phyloP scores from a whole-genome alignment of 1,140 invertebrate genomes.

The Trachymyrmex septentrionalis region DNA sequence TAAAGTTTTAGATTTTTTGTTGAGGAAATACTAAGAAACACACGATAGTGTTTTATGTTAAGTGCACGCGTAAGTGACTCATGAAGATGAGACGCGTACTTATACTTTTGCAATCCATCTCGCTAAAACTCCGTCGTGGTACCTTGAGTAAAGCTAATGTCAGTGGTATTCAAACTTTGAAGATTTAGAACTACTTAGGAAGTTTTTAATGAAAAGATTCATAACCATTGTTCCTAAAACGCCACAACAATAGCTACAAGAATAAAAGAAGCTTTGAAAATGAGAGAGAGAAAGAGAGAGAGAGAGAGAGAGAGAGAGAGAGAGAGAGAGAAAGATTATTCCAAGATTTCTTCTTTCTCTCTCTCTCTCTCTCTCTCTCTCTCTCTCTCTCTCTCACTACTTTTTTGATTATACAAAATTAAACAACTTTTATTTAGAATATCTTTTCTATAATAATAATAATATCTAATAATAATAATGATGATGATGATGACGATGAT shows the following conservation, averaged over 20 bases:
- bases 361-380: too few relatives aligned
- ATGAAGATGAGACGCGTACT: neutral
- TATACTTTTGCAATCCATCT: neutral
- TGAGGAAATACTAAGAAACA: neutral
- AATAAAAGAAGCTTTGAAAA: neutral
- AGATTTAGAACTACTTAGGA: slow-evolving; percentile 10
- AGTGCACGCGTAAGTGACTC: neutral
- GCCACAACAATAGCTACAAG: neutral
- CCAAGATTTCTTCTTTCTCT: too few relatives aligned
- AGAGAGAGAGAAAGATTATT: too few relatives aligned
- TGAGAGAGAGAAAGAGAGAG: too few relatives aligned
- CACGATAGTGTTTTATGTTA: neutral
- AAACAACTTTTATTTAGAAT: too few relatives aligned
- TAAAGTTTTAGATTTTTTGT: neutral
- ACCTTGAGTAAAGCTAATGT: neutral
- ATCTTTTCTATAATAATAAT: too few relatives aligned
- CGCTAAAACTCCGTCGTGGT: neutral
- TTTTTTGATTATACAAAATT: too few relatives aligned
- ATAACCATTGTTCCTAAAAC: neutral
- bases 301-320: too few relatives aligned
- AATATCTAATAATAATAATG: too few relatives aligned
- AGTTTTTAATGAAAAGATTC: neutral
- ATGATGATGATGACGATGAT: too few relatives aligned
- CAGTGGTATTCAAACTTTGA: neutral
- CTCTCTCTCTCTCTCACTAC: too few relatives aligned